Conservation (phyloP, 1,140 invertebrate species). For the Holcopasites calliopsidis region DNA sequence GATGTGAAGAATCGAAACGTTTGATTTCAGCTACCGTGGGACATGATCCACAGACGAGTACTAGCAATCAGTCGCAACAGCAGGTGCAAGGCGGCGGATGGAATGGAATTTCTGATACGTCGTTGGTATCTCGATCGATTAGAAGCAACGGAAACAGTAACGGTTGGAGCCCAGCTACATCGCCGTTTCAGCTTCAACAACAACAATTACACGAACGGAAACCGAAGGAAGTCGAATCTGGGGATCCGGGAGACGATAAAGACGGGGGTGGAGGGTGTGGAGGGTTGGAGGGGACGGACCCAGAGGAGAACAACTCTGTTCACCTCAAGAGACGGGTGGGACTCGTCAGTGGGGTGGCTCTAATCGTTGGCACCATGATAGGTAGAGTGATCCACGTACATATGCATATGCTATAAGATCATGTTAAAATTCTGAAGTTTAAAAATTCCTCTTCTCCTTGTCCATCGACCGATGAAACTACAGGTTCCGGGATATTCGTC, state of each 20-base stretch:
- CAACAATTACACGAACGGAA: slow-evolving; percentile 54
- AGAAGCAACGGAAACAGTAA: slow-evolving; percentile 57
- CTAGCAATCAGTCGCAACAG: slow-evolving; percentile 64
- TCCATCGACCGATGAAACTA: not conserved
- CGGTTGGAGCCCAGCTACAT: slow-evolving; percentile 56
- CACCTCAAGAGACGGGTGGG: slow-evolving; percentile 98
- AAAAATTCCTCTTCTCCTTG: not conserved
- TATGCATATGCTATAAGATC: not conserved
- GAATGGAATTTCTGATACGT: slow-evolving; percentile 42
- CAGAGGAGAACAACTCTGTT: slow-evolving; percentile 96
- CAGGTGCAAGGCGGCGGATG: slow-evolving; percentile 51
- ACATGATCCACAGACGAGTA: slow-evolving; percentile 71
- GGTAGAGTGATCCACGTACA: slow-evolving; percentile 7
- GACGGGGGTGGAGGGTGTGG: slow-evolving; percentile 77
- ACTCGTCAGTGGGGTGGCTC: slow-evolving; percentile 98
- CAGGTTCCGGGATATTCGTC: slow-evolving; percentile 97
- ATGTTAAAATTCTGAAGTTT: not conserved
- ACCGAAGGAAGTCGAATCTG: slow-evolving; percentile 67
- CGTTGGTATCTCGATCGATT: slow-evolving; percentile 56
- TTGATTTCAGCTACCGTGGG: slow-evolving; percentile 68
- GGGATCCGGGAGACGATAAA: slow-evolving; percentile 74
- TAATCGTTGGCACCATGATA: slow-evolving; percentile 98
- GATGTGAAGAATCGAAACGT: no score
- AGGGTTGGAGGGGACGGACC: slow-evolving; percentile 91
- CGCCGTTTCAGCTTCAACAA: slow-evolving; percentile 53